Base-by-base conservation (phyloP, 1,140 invertebrate species). In the Psilanteris sp. region DNA sequence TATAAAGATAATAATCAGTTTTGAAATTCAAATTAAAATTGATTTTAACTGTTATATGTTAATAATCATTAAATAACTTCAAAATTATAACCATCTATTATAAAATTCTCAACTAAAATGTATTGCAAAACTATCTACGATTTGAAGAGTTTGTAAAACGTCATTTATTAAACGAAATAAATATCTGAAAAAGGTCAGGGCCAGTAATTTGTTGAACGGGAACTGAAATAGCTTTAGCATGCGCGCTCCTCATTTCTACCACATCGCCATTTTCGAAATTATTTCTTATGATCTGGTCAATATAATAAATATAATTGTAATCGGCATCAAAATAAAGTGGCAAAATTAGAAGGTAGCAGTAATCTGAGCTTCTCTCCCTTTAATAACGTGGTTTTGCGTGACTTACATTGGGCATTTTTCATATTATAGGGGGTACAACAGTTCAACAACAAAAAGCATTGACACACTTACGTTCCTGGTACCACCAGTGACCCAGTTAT, bases 161-260 rank as follows among this genome's bases (percentile, higher is more conserved):
- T 41, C 34, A 31, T 39, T 41, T 59, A 57, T 57, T 16, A 68
- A 57, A 57, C 48, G 4, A 11, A 61, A 54, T 55, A 55, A 59
- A 72, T 34, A 59, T 66, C 3, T 22, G 10, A 73, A 73, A 73
- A 66, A 41, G 70, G 70, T 73, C 61, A 66, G 43, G 70, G 70
- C 36, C 26, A 62, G 29, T 20, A 46, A 62, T 20, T 73, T 41
- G 59, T 59, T 73, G 44, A 61, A 61, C n/a, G 24, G 7, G 39
- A 54, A 6, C 16, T 57, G 18, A 36, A 64, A 59, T 48, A 54
- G 22, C 10, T 34, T 4, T 10, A 4, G 10, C 22, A 9, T 18
- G 13, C 29, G 18, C 4, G 34, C 7, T 15, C 32, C 31, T 36
- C 31, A 26, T 16, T 54, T 16, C 39, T 22, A 1, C 54, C 39